Conservation (phyloP, 2,888 invertebrate genomes). For the Phalera bucephala region DNA sequence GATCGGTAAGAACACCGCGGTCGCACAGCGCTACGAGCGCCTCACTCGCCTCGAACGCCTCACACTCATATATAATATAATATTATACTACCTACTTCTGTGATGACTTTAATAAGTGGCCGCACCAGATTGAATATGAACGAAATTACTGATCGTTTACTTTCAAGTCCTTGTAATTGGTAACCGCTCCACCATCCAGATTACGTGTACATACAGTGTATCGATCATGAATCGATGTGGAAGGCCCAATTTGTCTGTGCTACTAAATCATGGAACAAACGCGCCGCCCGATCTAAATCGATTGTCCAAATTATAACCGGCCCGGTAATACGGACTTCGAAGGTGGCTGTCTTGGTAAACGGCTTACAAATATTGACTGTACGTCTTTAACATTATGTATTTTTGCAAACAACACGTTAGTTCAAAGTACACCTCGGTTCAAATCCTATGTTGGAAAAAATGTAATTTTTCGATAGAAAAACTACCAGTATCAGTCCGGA, state of each 20-base stretch:
- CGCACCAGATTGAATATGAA: slow-evolving; percentile 44
- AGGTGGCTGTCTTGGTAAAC: slow-evolving; percentile 39
- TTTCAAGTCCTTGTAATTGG: slow-evolving; percentile 73
- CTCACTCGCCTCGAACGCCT: too few species aligned
- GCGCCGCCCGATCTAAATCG: slow-evolving; percentile 78
- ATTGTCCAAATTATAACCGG: slow-evolving; percentile 74
- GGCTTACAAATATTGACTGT: slow-evolving; percentile 60
- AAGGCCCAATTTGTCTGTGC: slow-evolving; percentile 72
- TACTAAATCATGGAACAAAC: slow-evolving; percentile 79
- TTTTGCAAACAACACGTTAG: slow-evolving; percentile 31
- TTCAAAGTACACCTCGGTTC: neutral
- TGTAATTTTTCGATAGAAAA: too few species aligned
- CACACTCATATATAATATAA: too few species aligned
- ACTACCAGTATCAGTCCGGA: too few species aligned
- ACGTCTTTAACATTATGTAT: slow-evolving; percentile 40
- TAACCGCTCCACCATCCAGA: slow-evolving; percentile 62
- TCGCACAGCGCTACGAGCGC: too few species aligned
- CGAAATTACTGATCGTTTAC: slow-evolving; percentile 72
- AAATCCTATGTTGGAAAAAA: too few species aligned
- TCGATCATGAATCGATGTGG: slow-evolving; percentile 51
- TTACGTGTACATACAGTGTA: slow-evolving; percentile 55
- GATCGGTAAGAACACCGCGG: too few species aligned
- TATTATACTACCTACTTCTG: slow-evolving; percentile 2
- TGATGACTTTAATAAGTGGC: slow-evolving; percentile 43
- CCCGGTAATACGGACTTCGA: slow-evolving; percentile 33